Evolutionary conservation across 2,888 invertebrate genomes (phyloP).

Genomic region (Tetragonisca angustula): DNA sequence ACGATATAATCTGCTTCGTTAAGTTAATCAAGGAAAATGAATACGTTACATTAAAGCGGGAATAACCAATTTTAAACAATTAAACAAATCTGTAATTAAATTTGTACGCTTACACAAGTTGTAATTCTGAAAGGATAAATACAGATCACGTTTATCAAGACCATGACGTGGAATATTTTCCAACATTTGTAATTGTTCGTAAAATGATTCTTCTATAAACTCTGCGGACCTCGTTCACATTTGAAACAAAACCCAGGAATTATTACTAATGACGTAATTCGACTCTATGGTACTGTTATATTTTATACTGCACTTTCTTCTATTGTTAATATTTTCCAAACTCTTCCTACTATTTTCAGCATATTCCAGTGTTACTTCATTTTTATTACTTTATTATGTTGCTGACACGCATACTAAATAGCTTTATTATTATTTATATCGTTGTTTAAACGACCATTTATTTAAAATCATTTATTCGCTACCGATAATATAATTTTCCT

Average conservation of each 20-base stretch:
- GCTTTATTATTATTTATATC: too few species aligned
- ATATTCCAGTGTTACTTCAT: too few species aligned
- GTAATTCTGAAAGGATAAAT: constrained; percentile 1
- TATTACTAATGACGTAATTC: too few species aligned
- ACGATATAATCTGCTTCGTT: not conserved
- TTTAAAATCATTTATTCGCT: not conserved
- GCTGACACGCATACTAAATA: too few species aligned
- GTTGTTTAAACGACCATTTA: too few species aligned
- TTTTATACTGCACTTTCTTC: too few species aligned
- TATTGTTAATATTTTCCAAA: too few species aligned
- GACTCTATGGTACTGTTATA: too few species aligned
- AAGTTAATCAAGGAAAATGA: constrained; percentile 2
- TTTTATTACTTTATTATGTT: not conserved
- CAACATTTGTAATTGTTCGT: not conserved
- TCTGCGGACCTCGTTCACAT: not conserved
- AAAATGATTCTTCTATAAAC: too few species aligned
- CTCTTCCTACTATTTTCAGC: too few species aligned
- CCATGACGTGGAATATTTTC: not conserved
- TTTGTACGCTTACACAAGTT: not conserved
- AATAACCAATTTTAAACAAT: not conserved
- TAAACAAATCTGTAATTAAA: constrained; percentile 7
- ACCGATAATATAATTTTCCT: not conserved
- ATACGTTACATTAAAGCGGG: not conserved
- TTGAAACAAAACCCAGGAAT: too few species aligned
- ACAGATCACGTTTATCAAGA: not conserved